phyloP scores from a whole-genome alignment of 2,888 invertebrate species.

The Macaria liturata region DNA sequence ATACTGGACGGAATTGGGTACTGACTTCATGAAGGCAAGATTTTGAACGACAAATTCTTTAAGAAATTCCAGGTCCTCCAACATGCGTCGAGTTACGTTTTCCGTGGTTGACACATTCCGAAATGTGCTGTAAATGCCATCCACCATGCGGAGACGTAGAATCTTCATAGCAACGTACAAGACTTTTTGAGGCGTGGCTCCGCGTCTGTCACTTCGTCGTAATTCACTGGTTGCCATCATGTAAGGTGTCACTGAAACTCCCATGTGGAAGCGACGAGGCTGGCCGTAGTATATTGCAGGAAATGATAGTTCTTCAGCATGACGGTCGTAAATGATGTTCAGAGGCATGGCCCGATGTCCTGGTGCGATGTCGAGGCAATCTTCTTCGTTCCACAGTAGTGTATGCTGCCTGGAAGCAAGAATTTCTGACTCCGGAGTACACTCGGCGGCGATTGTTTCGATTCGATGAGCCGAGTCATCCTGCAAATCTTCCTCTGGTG shows the following conservation, averaged over 20 bases:
- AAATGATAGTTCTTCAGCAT: constrained; percentile 62
- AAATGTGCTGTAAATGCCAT: constrained; percentile 40
- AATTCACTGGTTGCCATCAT: constrained; percentile 57
- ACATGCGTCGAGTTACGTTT: constrained; percentile 43
- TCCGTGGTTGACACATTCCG: constrained; percentile 37
- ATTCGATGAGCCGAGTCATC: constrained; percentile 40
- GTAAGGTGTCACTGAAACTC: constrained; percentile 47
- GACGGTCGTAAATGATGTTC: constrained; percentile 51
- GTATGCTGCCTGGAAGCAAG: constrained; percentile 45
- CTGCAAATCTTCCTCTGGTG: not conserved
- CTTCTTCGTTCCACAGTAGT: constrained; percentile 48
- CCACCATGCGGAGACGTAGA: constrained; percentile 42
- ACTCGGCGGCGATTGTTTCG: constrained; percentile 39
- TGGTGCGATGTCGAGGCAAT: constrained; percentile 45
- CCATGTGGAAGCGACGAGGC: constrained; percentile 41
- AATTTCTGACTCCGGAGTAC: constrained; percentile 37
- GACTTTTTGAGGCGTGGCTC: constrained; percentile 48
- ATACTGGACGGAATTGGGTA: constrained; percentile 55
- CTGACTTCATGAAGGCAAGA: constrained; percentile 48
- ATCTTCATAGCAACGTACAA: constrained; percentile 62
- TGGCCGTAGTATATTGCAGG: constrained; percentile 58
- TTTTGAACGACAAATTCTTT: constrained; percentile 43
- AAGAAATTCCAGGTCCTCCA: constrained; percentile 45
- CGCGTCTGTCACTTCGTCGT: constrained; percentile 54
- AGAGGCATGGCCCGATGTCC: constrained; percentile 43